Conservation (phyloP, 2,888 invertebrate species). For the Agonopterix arenella region DNA sequence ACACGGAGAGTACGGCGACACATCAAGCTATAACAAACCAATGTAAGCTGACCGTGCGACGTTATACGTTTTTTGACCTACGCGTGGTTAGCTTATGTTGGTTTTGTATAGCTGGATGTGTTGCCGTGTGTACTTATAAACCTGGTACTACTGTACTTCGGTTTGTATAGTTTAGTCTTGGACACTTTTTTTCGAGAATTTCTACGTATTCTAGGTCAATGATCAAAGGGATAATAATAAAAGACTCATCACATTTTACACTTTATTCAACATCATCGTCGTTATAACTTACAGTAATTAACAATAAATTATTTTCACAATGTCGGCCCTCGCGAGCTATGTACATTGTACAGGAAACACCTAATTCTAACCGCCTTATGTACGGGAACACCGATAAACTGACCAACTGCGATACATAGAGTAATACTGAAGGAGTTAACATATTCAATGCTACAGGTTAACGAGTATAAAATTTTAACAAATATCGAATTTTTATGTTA, state of each 20-base stretch:
- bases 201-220: too few relatives aligned
- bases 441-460: slow-evolving; percentile 12
- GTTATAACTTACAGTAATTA: slow-evolving; percentile 66
- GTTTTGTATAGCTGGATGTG: too few relatives aligned
- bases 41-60: too few relatives aligned
- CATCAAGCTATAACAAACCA: too few relatives aligned
- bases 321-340: slow-evolving; percentile 23
- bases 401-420: slow-evolving; percentile 21
- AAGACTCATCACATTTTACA: slow-evolving; percentile 33
- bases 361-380: slow-evolving; percentile 30
- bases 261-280: slow-evolving; percentile 68
- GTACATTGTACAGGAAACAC: slow-evolving; percentile 29
- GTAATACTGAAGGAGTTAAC: slow-evolving; percentile 21
- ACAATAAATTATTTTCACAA: slow-evolving; percentile 50
- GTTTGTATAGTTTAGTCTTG: too few relatives aligned
- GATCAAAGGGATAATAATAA: too few relatives aligned
- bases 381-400: slow-evolving; percentile 25
- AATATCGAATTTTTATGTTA: slow-evolving; percentile 3
- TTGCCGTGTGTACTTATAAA: too few relatives aligned
- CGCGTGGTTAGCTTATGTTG: too few relatives aligned
- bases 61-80: too few relatives aligned
- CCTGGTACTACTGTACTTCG: too few relatives aligned
- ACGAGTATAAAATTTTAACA: slow-evolving; percentile 27
- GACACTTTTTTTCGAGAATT: too few relatives aligned
- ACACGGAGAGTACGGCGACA: too few relatives aligned